Evolutionary conservation across 1,140 invertebrate species (phyloP), one percentile per base, ranked within the genome.

Genomic region (Drosophila chauvacae): DNA sequence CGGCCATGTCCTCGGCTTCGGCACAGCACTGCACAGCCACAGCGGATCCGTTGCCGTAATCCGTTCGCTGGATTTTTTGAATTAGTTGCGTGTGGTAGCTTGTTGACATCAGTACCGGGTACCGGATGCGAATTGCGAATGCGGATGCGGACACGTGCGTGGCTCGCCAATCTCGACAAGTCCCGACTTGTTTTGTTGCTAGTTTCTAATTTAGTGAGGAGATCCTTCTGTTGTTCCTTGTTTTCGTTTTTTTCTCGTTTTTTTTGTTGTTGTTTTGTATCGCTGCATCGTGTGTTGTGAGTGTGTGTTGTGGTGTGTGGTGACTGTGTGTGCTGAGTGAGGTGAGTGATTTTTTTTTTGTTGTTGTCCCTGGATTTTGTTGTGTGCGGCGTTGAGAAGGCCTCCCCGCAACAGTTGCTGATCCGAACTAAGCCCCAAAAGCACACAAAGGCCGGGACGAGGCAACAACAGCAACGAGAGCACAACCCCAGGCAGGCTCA

Each of bases 11-110:
- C 26, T 58, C 53, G 66, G 44, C 66, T n/a, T 44, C n/a, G 63
- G 42, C 59, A 37, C 7, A 16, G 35, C 23, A 45, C 42, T 4
- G 26, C 26, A 26, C 16, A 79, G 69, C 33, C 30, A 33, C 30
- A 9, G 9, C 53, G 53, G 53, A 56, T 56, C 53, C 53, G 35
- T 39, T 39, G 30, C 51, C 53, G 85, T 91, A 91, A 91, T 91
- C 88, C 88, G 90, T 91, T 91, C 80, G 83, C 79, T 88, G 84
- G 84, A 91, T 91, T 88, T 88, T 83, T 88, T 85, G 84, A 88
- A 91, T 91, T 91, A 91, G 88, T 91, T 90, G 84, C 81, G 88
- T 91, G 85, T 91, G 90, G 88, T 81, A 91, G 84, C 88, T 91
- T 91, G 90, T 91, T 91, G 88, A 91, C 88, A 91, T 81, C 88